Base-by-base conservation (phyloP, 2,797 vertebrate genomes). In the Sitta carolinensis region DNA sequence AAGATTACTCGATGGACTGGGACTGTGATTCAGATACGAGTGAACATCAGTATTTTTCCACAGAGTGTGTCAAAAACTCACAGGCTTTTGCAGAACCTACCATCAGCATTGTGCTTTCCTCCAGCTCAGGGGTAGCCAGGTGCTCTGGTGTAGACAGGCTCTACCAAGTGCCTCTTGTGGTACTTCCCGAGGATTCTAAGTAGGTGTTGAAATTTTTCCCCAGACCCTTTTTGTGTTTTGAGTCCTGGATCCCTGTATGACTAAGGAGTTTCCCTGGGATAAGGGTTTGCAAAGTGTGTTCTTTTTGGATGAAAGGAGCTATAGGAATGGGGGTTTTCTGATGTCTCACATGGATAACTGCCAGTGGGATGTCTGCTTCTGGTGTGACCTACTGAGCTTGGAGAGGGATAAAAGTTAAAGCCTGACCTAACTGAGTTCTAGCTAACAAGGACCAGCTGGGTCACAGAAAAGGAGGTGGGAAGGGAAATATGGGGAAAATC, bases 351-450 rank as follows among this genome's bases (percentile, higher is more conserved):
- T 95, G 80, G 77, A 86, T 57, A 90, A 42, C 59, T 84, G 76
- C 30, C 0, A 0, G 55, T 85, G 76, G 40, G 80, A 54, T 78
- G 85, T 66, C 73, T 94, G 82, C 64, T 74, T 70, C 64, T 85
- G 43, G 11, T 88, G 62, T 55, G 58, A 94, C 79, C 86, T 90
- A 62, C 83, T 90, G 90, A 79, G 87, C 70, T 94, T 94, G 80
- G 93, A 94, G 63, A 62, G 42, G 48, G 86, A 79, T 94, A 25
- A 88, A 93, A 94, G 73, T 84, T 75, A 75, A 74, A 82, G 66
- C 80, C 67, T 89, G 90, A 93, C 67, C 83, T 80, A 85, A 67
- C 51, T 86, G 59, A 89, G 61, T 84, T 84, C 21, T 78, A 75
- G 54, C 73, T 93, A 91, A 89, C 61, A 91, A 72, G 58, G 62